Conservation (phyloP, 30 jellyfish, hydroid and myxozoan species). For the Nemopilema nomurai region DNA sequence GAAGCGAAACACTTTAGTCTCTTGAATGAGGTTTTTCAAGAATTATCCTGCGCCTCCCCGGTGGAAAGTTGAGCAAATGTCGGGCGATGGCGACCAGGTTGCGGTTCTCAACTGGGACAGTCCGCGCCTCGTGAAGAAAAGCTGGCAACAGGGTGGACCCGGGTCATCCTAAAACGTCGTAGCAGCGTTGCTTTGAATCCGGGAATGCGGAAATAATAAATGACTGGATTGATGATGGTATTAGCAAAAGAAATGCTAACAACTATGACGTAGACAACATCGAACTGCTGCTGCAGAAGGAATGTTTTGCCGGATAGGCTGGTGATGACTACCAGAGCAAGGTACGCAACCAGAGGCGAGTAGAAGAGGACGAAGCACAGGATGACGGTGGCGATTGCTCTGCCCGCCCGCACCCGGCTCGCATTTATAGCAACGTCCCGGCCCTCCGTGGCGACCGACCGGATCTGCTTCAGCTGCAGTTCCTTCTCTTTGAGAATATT, state of each 20-base stretch:
- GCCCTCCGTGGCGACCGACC: neutral
- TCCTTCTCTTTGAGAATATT: slow-evolving; percentile 49
- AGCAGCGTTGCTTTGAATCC: slow-evolving; percentile 37
- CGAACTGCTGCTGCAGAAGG: neutral
- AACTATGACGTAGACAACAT: slow-evolving; percentile 27
- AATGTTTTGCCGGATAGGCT: slow-evolving; percentile 10
- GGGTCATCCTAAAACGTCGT: slow-evolving; percentile 2
- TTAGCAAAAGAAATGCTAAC: slow-evolving; percentile 49
- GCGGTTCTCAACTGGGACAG: neutral
- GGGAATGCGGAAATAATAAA: slow-evolving; percentile 73
- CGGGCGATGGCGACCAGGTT: too few species aligned
- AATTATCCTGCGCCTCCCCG: too few species aligned
- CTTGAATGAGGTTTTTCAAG: too few species aligned
- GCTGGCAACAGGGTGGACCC: neutral
- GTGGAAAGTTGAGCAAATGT: too few species aligned
- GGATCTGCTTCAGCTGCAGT: slow-evolving; percentile 7
- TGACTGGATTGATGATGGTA: slow-evolving; percentile 78
- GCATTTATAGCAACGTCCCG: neutral
- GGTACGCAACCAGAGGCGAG: slow-evolving; percentile 59
- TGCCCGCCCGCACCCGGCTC: slow-evolving; percentile 43
- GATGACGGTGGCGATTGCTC: slow-evolving; percentile 29
- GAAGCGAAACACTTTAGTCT: too few species aligned
- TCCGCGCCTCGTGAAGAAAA: neutral
- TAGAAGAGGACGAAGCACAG: slow-evolving; percentile 29
- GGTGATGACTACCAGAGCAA: slow-evolving; percentile 25